Evolutionary conservation across 2,797 vertebrate genomes (phyloP).

Genomic region (Meda fulgida): DNA sequence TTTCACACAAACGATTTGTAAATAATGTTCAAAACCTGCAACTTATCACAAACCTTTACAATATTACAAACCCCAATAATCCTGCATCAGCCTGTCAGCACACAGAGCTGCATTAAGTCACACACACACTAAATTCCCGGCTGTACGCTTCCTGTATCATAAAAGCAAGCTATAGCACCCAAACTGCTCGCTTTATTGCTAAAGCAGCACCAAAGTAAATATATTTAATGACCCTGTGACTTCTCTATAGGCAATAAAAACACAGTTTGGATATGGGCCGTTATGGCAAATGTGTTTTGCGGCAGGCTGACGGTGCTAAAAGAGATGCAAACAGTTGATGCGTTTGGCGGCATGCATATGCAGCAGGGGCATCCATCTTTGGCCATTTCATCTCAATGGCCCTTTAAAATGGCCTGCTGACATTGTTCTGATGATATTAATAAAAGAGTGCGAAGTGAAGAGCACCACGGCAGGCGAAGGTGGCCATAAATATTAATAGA

Average conservation of each 20-base stretch:
- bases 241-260: conserved; percentile 53
- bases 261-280: conserved; percentile 44
- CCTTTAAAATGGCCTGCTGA: conserved; percentile 70
- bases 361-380: conserved; percentile 42
- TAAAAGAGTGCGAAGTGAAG: conserved; percentile 71
- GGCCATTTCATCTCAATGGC: conserved; percentile 56
- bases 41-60: neutral
- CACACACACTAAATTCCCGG: conserved; percentile 11
- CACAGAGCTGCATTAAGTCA: neutral
- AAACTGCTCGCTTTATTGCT: conserved; percentile 37
- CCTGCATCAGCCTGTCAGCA: conserved; percentile 3
- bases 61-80: neutral
- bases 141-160: conserved; percentile 29
- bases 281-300: conserved; percentile 41
- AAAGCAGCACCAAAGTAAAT: conserved; percentile 49
- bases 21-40: neutral
- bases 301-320: conserved; percentile 51
- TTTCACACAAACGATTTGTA: neutral
- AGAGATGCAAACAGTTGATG: conserved; percentile 34
- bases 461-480: conserved; percentile 68
- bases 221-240: conserved; percentile 53
- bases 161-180: conserved; percentile 32
- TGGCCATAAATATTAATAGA: conserved; percentile 76
- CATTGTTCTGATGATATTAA: conserved; percentile 78
- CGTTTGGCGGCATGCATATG: conserved; percentile 27